Percentiles rank a stretch among this genome's conserved stretches.
These are phyloP conservation scores for Setophaga petechia DNA, from an alignment of 2,113 vertebrate species.

Conservation along the genomic window DNA sequence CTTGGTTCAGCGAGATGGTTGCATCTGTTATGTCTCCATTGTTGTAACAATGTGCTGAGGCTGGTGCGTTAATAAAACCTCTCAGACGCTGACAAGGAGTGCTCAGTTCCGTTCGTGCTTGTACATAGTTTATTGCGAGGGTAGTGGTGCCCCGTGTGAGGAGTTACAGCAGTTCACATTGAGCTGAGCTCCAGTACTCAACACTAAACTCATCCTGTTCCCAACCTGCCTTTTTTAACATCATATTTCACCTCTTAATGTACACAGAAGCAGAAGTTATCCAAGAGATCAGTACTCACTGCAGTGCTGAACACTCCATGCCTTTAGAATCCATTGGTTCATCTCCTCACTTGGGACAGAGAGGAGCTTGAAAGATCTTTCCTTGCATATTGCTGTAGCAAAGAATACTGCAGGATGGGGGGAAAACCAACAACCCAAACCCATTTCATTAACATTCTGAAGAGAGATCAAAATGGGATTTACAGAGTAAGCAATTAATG, in stretches of 20 bases:
- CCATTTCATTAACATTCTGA: neutral
- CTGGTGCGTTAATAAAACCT: too few relatives aligned
- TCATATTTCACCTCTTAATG: neutral
- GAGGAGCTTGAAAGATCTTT: neutral
- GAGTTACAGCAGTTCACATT: too few relatives aligned
- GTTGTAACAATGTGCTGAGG: too few relatives aligned
- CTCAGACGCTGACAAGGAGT: too few relatives aligned
- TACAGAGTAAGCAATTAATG: neutral
- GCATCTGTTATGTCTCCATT: too few relatives aligned
- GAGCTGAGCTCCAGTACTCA: neutral
- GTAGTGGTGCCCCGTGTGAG: too few relatives aligned
- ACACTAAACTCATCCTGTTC: neutral
- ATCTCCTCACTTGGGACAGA: neutral
- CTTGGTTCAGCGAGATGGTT: too few relatives aligned
- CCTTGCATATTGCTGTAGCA: neutral
- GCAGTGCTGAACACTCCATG: neutral
- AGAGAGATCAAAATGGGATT: neutral
- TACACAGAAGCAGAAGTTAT: neutral
- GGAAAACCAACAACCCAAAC: fast-evolving
- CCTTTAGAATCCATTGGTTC: neutral
- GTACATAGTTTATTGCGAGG: too few relatives aligned
- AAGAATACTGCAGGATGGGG: neutral
- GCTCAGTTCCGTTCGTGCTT: too few relatives aligned
- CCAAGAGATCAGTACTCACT: neutral
- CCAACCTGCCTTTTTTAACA: neutral